A percentile compares a stretch with the other conserved stretches of the same genome.
These are phyloP conservation scores for Netelia inedita DNA, from an alignment of 2,888 invertebrate genomes.

Conservation along the genomic window DNA sequence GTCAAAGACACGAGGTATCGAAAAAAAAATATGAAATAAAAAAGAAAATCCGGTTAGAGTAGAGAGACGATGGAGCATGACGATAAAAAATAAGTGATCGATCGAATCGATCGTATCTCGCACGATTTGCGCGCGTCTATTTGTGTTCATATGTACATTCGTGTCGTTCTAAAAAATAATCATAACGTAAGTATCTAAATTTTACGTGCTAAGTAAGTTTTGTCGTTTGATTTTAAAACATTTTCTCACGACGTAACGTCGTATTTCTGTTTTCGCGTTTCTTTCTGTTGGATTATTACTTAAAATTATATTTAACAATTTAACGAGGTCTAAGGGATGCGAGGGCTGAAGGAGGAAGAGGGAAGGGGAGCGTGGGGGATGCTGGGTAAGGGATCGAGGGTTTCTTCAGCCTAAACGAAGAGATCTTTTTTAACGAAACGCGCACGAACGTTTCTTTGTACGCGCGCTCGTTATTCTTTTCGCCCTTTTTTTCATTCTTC, in stretches of 20 bases:
- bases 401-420: conserved; percentile 54
- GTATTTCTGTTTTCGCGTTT: conserved; percentile 16
- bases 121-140: conserved; percentile 7
- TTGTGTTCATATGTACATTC: conserved; percentile 49
- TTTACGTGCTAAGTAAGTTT: conserved; percentile 35
- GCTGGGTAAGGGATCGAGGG: not conserved
- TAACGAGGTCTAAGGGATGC: not conserved
- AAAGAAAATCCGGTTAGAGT: not conserved
- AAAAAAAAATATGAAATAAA: conserved; percentile 2
- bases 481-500: not conserved
- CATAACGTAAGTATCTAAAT: conserved; percentile 31
- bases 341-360: conserved; percentile 5
- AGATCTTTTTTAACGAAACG: conserved; percentile 41
- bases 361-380: conserved; percentile 12
- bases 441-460: conserved; percentile 52
- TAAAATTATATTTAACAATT: conserved; percentile 50
- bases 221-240: conserved; percentile 1
- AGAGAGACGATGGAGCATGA: conserved; percentile 36
- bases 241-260: conserved; percentile 9
- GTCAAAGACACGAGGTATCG: not conserved
- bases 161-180: conserved; percentile 32
- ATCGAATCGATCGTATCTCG: conserved; percentile 46
- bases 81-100: conserved; percentile 27
- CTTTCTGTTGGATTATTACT: conserved; percentile 12
- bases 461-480: not conserved